These are phyloP conservation scores for Gymnopithys bicolor DNA, from an alignment of 2,797 vertebrate genomes.

Conservation along the genomic window DNA sequence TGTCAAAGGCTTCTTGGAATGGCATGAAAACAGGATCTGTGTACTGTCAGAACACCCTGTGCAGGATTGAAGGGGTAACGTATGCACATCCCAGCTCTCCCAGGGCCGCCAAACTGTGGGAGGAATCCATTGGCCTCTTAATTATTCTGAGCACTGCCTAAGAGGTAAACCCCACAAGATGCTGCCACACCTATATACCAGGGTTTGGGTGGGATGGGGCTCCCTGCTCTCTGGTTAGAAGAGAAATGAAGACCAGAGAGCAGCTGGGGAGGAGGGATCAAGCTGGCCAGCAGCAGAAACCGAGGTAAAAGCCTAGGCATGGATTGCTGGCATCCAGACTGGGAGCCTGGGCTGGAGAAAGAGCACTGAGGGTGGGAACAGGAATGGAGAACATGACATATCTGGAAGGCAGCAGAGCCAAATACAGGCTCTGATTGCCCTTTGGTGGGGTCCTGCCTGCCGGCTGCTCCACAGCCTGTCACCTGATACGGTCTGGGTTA, in stretches of 20 bases:
- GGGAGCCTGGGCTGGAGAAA: neutral
- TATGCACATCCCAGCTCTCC: neutral
- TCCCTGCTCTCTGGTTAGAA: neutral
- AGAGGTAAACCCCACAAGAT: conserved; percentile 11
- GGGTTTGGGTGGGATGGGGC: conserved; percentile 27
- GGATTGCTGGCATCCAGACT: neutral
- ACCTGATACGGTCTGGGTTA: neutral
- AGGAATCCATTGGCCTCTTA: conserved; percentile 43
- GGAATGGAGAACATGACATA: neutral
- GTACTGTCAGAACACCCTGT: neutral
- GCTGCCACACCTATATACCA: conserved; percentile 32
- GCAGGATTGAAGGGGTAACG: neutral
- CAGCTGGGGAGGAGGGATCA: neutral
- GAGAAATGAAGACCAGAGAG: neutral
- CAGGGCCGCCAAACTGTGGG: neutral
- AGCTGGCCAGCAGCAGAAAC: neutral
- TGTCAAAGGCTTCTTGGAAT: conserved; percentile 41
- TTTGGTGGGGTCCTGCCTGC: neutral
- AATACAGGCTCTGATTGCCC: neutral
- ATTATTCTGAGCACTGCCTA: conserved; percentile 6
- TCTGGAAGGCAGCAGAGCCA: neutral
- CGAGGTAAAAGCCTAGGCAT: neutral
- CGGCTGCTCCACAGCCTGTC: neutral
- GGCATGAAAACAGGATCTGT: conserved; percentile 30
- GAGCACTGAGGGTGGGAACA: fast-evolving